A percentile compares a stretch with the other conserved stretches of the same genome.
These are phyloP conservation scores for Dromaius novaehollandiae DNA, from an alignment of 2,113 vertebrate species.

Conservation along the genomic window DNA sequence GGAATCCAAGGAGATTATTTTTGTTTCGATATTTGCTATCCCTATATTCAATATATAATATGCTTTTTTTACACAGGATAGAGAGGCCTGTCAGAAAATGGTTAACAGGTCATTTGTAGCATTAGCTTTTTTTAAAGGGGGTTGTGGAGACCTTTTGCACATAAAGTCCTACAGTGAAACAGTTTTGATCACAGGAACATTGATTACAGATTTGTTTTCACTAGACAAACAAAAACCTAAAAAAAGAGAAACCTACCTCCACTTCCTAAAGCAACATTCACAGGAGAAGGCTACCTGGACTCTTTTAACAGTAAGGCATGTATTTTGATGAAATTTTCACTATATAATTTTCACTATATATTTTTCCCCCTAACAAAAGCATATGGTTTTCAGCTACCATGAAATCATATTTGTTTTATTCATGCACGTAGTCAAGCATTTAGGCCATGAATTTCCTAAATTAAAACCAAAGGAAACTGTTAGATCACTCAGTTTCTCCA, in stretches of 20 bases:
- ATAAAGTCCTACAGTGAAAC: not conserved
- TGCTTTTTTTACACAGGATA: not conserved
- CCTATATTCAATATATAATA: not conserved
- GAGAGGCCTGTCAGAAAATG: not conserved
- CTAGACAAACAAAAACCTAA: not conserved
- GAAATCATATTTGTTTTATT: not conserved
- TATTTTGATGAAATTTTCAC: not conserved
- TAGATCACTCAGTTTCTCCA: not conserved
- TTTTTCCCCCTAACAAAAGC: not conserved
- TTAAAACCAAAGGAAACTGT: not conserved
- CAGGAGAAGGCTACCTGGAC: not conserved
- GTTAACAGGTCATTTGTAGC: not conserved
- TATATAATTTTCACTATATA: not conserved
- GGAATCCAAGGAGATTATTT: not conserved
- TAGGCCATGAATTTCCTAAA: not conserved
- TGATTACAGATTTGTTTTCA: not conserved
- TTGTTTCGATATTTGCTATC: not conserved
- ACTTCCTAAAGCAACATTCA: not conserved
- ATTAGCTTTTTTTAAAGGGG: not conserved
- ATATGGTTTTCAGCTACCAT: not conserved
- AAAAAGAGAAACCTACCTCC: not conserved
- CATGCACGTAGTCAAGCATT: not conserved
- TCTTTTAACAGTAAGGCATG: not conserved
- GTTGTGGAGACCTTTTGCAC: not conserved
- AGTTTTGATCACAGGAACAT: not conserved